phyloP scores from a whole-genome alignment of 2,888 invertebrate genomes.

The Trichogramma dendrolimi region DNA sequence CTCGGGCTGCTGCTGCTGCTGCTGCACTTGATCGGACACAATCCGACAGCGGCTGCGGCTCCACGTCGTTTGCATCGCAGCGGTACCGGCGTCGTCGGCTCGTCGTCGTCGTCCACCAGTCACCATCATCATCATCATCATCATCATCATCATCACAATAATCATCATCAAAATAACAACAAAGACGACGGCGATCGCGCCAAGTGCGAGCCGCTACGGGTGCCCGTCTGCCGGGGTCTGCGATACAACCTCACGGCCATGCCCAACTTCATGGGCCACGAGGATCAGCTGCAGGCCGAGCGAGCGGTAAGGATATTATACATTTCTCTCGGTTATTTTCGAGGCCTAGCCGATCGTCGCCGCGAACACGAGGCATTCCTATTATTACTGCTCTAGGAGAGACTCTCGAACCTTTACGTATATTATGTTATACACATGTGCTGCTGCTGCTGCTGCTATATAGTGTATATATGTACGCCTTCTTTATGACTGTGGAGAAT shows the following conservation, averaged over 20 bases:
- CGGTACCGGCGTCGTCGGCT: neutral
- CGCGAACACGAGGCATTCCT: too few species aligned
- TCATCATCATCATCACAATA: neutral
- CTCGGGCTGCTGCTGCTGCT: neutral
- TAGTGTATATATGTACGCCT: too few species aligned
- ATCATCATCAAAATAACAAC: neutral
- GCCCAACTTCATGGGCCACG: slow-evolving; percentile 82
- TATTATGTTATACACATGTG: too few species aligned
- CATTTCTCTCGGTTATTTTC: neutral
- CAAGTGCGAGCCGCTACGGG: slow-evolving; percentile 75
- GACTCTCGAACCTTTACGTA: too few species aligned
- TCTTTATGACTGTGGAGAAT: too few species aligned
- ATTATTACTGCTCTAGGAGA: too few species aligned
- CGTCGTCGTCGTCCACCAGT: neutral
- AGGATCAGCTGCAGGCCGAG: slow-evolving; percentile 76
- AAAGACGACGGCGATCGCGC: slow-evolving; percentile 40
- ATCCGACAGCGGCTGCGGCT: neutral
- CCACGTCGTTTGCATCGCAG: neutral
- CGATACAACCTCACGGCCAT: slow-evolving; percentile 82
- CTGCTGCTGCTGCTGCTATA: too few species aligned
- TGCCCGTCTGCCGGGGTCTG: slow-evolving; percentile 75
- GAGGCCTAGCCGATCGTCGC: neutral
- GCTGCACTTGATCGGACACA: neutral
- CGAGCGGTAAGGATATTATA: slow-evolving; percentile 62
- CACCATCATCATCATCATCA: neutral